Conservation (phyloP, 2,797 vertebrate genomes). For the Gymnothorax javanicus region DNA sequence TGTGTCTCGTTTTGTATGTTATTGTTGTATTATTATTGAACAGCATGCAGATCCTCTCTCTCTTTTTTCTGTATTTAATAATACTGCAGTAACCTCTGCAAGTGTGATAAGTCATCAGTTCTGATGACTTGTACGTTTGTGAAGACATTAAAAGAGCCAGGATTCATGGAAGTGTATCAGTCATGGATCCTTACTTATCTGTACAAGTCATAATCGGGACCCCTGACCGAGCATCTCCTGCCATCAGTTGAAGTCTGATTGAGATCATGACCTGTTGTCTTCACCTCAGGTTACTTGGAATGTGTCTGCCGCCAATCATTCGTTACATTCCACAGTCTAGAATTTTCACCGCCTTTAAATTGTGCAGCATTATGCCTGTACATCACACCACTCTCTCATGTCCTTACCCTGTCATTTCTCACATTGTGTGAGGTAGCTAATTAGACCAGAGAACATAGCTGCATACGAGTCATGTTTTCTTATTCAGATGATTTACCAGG, state of each 20-base stretch:
- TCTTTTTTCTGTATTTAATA: background rate
- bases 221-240: background rate
- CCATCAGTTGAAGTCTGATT: background rate
- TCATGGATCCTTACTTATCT: background rate
- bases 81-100: background rate
- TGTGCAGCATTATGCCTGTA: background rate
- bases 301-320: background rate
- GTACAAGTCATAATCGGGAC: too few relatives aligned
- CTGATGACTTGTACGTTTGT: background rate
- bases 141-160: background rate
- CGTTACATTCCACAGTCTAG: background rate
- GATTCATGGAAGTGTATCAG: background rate
- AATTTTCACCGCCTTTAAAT: background rate
- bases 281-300: background rate
- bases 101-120: background rate
- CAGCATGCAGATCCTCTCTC: background rate
- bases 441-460: background rate
- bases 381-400: background rate
- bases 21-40: background rate
- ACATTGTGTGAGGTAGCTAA: background rate
- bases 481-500: background rate
- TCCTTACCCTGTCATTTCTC: background rate
- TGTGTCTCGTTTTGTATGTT: too few relatives aligned
- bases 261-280: background rate
- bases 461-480: background rate